Conservation (phyloP, 2,888 invertebrate genomes). For the Phengaris arion region DNA sequence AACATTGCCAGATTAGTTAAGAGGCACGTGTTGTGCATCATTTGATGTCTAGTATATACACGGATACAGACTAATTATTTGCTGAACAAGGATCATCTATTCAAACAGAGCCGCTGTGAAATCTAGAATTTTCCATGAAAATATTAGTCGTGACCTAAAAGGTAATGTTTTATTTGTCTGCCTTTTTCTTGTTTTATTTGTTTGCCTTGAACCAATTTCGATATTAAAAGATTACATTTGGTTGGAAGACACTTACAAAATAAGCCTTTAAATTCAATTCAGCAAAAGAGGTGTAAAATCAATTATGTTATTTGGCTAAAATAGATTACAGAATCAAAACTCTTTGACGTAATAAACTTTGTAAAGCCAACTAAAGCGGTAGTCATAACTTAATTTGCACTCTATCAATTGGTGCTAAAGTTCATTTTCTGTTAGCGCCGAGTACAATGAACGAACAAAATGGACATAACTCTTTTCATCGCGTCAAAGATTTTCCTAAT, state of each 20-base stretch:
- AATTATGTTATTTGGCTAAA: not conserved
- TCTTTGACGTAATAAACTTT: not conserved
- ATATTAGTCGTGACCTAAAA: too few species aligned
- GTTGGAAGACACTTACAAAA: not conserved
- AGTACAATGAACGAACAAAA: constrained; percentile 17
- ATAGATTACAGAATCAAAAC: not conserved
- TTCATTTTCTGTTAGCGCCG: not conserved
- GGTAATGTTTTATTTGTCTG: too few species aligned
- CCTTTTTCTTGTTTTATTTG: too few species aligned
- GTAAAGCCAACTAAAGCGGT: not conserved
- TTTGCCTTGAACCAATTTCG: too few species aligned
- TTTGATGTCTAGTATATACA: too few species aligned
- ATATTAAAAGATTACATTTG: too few species aligned
- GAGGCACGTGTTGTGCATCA: too few species aligned
- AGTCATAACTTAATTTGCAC: not conserved
- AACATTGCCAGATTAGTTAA: too few species aligned
- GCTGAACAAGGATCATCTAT: too few species aligned
- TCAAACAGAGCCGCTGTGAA: too few species aligned
- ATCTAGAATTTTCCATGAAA: too few species aligned
- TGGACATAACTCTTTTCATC: constrained; percentile 20
- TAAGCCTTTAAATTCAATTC: not conserved
- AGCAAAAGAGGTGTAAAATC: not conserved
- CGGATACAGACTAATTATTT: too few species aligned
- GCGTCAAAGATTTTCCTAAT: constrained; percentile 21
- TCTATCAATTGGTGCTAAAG: not conserved